Base-by-base conservation (phyloP, 2,797 vertebrate species). In the Cyclopterus lumpus region DNA sequence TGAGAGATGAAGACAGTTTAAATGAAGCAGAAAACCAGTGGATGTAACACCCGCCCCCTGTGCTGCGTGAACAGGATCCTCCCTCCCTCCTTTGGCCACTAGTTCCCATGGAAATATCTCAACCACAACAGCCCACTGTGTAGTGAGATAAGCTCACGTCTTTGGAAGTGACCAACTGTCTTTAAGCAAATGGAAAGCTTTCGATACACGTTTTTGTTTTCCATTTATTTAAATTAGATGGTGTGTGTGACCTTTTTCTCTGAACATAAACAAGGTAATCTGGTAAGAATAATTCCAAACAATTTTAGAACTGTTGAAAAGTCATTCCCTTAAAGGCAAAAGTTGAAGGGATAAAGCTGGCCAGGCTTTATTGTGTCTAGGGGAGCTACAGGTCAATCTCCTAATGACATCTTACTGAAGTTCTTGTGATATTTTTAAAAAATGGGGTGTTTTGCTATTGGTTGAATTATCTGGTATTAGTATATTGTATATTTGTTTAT, bases 91-190 rank as follows among this genome's bases (percentile, higher is more conserved):
- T 81, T 81, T 67, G 66, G 68, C 72, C 73, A 8, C 69, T 40
- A 69, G 94, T 94, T 94, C 87, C 93, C 93, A 93, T 93, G 92
- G 95, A 91, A 91, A 94, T 90, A 75, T 67, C 61, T 26, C 84
- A 90, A 86, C 83, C 79, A 90, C 81, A 91, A 92, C 86, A 93
- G 72, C 79, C 77, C 83, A 87, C 67, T 63, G 76, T 70, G 66
- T 14, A 67, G 62, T 26, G 32, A 87, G 92, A 93, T 95, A 92
- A 92, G 91, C 77, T 71, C 75, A 86, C 74, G 79, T 74, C 66
- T 68, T 70, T 54, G 18, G 80, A 89, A 80, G 80, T 69, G 68
- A 74, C 76, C 71, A 80, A 74, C 60, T 79, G 51, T 61, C 77
- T 85, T 81, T 59, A 82, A 86, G 84, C 85, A 85, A 83, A 81